These are phyloP conservation scores for Otus scops DNA, from an alignment of 2,797 vertebrate genomes.

Conservation along the genomic window DNA sequence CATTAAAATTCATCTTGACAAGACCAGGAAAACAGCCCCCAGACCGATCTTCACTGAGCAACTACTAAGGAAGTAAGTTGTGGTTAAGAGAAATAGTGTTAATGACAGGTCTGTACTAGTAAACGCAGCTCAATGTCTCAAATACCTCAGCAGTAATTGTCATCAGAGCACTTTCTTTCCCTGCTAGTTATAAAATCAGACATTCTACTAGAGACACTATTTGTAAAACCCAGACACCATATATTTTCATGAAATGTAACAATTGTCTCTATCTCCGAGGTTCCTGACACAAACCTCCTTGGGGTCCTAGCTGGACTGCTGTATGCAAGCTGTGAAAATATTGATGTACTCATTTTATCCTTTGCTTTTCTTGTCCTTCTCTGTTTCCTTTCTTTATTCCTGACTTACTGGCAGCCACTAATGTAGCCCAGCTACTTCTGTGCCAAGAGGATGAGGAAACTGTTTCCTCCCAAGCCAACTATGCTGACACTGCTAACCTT, in stretches of 20 bases:
- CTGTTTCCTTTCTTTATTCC: neutral
- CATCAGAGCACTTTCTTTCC: slow-evolving; percentile 19
- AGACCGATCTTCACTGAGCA: neutral
- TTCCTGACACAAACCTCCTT: neutral
- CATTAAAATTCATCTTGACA: slow-evolving; percentile 43
- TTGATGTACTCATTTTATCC: neutral
- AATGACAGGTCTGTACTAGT: neutral
- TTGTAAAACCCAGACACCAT: neutral
- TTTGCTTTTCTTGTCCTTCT: neutral
- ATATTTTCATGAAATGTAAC: neutral
- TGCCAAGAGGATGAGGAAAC: neutral
- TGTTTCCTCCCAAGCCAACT: neutral
- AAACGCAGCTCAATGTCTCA: neutral
- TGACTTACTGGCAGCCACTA: neutral
- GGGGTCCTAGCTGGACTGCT: neutral
- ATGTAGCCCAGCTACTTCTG: neutral
- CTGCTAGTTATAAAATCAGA: neutral
- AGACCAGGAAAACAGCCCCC: slow-evolving; percentile 5
- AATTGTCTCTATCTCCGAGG: neutral
- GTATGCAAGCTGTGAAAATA: slow-evolving; percentile 15
- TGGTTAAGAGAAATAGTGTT: slow-evolving; percentile 34
- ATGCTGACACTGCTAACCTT: neutral
- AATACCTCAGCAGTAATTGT: neutral
- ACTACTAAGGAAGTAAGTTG: slow-evolving; percentile 4
- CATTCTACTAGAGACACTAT: neutral